phyloP scores from a whole-genome alignment of 2,797 vertebrate genomes.

The Pelodytes ibericus region DNA sequence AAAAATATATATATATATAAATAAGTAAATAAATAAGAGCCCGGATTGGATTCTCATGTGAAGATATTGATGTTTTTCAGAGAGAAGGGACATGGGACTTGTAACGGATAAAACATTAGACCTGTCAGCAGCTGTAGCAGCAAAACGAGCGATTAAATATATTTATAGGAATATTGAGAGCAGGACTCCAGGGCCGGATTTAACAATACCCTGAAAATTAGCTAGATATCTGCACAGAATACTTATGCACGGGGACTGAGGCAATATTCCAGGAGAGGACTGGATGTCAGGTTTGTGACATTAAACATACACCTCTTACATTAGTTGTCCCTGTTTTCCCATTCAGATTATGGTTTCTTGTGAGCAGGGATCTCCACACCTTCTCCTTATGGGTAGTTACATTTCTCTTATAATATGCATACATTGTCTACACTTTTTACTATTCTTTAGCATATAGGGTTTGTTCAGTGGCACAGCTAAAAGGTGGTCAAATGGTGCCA shows the following conservation, averaged over 20 bases:
- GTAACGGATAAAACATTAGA: conserved; percentile 56
- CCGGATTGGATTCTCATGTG: conserved; percentile 40
- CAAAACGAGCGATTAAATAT: conserved; percentile 54
- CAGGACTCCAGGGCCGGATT: conserved; percentile 41
- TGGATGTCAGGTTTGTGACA: background rate
- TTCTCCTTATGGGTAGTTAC: no score
- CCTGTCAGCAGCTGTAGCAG: conserved; percentile 46
- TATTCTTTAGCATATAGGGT: no score
- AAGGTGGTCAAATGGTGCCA: no score
- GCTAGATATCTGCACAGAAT: conserved; percentile 31
- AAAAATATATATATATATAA: conserved; percentile 12
- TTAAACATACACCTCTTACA: no score
- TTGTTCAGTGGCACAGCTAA: no score
- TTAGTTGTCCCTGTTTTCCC: no score
- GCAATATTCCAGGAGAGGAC: background rate
- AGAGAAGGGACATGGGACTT: conserved; percentile 49
- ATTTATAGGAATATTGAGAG: conserved; percentile 54
- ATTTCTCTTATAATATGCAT: no score
- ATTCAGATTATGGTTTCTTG: no score
- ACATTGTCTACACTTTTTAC: no score
- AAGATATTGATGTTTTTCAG: conserved; percentile 53
- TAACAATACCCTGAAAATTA: conserved; percentile 53
- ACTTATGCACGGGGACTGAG: conserved; percentile 12
- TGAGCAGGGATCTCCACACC: no score
- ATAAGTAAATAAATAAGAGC: conserved; percentile 9